A percentile compares a stretch with the other conserved stretches of the same genome.
phyloP scores from a whole-genome alignment of 2,888 invertebrate genomes.

The Scaptomyza caliginosa region DNA sequence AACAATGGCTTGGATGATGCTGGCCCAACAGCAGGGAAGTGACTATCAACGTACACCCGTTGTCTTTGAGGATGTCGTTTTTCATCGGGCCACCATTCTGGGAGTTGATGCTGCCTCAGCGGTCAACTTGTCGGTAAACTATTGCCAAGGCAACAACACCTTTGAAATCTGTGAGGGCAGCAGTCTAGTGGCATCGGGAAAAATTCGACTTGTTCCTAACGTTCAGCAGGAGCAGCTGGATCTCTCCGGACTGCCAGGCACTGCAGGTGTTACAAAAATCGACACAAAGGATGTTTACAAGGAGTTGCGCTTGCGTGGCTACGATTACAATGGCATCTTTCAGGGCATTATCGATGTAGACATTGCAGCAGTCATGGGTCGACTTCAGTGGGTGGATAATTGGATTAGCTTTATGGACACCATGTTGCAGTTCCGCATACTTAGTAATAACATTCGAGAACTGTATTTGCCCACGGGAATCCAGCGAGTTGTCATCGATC shows the following conservation, averaged over 20 bases:
- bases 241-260: conserved; percentile 84
- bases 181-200: conserved; percentile 91
- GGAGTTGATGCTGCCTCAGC: conserved; percentile 92
- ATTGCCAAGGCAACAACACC: conserved; percentile 91
- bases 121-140: conserved; percentile 91
- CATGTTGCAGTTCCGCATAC: conserved; percentile 96
- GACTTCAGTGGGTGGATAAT: conserved; percentile 93
- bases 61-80: conserved; percentile 94
- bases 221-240: conserved; percentile 87
- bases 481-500: conserved; percentile 92
- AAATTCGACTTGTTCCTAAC: conserved; percentile 88
- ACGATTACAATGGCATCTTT: conserved; percentile 93
- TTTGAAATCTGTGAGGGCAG: conserved; percentile 96
- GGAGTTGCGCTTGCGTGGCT: conserved; percentile 93
- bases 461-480: conserved; percentile 94
- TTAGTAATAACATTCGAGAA: conserved; percentile 90
- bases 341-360: conserved; percentile 91
- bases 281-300: conserved; percentile 91
- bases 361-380: conserved; percentile 88
- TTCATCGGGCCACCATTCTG: conserved; percentile 96
- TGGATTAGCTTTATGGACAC: conserved; percentile 98
- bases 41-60: conserved; percentile 92
- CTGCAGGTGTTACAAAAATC: conserved; percentile 85
- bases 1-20: conserved; percentile 94
- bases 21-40: conserved; percentile 90